Conservation (phyloP, 2,888 invertebrate genomes). For the Tiliacea aurago region DNA sequence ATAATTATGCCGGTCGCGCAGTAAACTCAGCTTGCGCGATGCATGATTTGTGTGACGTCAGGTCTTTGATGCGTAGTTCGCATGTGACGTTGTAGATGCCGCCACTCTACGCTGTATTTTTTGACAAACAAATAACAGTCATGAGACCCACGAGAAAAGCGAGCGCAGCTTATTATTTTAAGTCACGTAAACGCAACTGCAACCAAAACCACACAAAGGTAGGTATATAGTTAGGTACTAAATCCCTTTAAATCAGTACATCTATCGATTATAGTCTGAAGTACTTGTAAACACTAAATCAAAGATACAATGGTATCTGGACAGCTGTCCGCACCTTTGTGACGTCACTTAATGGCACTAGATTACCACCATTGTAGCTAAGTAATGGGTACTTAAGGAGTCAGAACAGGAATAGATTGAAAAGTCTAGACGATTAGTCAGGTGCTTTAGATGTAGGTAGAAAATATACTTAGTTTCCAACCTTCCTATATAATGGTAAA, state of each 20-base stretch:
- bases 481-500: background rate
- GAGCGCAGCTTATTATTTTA: background rate
- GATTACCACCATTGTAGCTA: slow-evolving; percentile 47
- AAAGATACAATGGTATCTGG: slow-evolving; percentile 42
- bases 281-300: slow-evolving; percentile 46
- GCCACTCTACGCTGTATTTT: no score
- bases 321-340: slow-evolving; percentile 53
- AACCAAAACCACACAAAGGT: slow-evolving; percentile 1
- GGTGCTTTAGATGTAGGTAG: background rate
- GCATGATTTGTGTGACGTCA: no score
- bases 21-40: no score
- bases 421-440: slow-evolving; percentile 25
- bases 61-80: no score
- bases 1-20: no score
- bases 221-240: background rate
- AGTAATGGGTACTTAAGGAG: slow-evolving; percentile 46
- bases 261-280: background rate
- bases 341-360: slow-evolving; percentile 43
- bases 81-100: no score
- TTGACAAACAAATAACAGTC: no score
- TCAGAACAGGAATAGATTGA: background rate
- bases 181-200: no score
- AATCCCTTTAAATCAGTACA: slow-evolving; percentile 1
- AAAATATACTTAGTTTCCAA: background rate
- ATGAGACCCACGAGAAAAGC: background rate